phyloP scores from a whole-genome alignment of 2,113 vertebrate genomes.

The Cheirogaleus medius region DNA sequence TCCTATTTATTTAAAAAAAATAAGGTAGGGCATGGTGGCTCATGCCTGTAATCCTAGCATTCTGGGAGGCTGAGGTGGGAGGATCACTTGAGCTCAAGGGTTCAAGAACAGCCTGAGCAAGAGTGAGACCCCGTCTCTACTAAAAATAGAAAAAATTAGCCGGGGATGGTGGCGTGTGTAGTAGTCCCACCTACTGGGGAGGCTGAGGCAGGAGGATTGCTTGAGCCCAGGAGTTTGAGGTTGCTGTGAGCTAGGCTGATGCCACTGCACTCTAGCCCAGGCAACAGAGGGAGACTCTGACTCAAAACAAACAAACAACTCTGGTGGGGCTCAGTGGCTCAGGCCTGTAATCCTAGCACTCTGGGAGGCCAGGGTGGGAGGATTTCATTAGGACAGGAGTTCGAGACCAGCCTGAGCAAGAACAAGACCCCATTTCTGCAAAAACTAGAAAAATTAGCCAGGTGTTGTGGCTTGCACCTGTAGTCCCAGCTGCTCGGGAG shows the following conservation, averaged over 20 bases:
- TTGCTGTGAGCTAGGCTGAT: too few species aligned
- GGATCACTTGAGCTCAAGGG: not conserved
- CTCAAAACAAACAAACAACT: too few species aligned
- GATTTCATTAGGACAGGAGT: not conserved
- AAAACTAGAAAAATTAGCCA: not conserved
- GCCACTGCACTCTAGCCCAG: too few species aligned
- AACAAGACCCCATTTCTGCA: not conserved
- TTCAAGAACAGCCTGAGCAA: not conserved
- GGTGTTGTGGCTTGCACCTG: not conserved
- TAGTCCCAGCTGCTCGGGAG: not conserved
- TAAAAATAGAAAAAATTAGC: not conserved
- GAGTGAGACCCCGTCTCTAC: not conserved
- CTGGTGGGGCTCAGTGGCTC: too few species aligned
- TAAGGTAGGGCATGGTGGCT: too few species aligned
- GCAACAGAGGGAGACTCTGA: too few species aligned
- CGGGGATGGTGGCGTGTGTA: fast-evolving
- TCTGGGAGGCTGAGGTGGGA: not conserved
- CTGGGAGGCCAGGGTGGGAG: not conserved
- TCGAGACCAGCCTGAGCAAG: not conserved
- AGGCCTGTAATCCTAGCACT: not conserved
- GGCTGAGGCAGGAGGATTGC: too few species aligned
- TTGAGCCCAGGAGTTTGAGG: too few species aligned
- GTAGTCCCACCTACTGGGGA: too few species aligned
- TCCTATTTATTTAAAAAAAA: not conserved
- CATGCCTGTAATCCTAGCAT: not conserved